Conservation (phyloP, 2,797 vertebrate species). For the Rhadinocentrus ornatus region DNA sequence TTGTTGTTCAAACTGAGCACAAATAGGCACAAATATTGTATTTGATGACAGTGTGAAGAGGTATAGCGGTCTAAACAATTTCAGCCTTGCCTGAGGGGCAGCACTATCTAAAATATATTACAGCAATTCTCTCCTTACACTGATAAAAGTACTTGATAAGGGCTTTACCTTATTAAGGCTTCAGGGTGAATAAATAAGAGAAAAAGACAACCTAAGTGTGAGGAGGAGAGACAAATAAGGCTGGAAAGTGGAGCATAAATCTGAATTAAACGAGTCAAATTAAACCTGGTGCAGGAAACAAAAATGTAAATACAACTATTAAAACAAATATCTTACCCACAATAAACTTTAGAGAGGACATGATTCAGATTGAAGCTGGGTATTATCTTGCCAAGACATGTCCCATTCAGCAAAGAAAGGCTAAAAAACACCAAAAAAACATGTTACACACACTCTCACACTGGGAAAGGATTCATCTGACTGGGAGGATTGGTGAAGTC, state of each 20-base stretch:
- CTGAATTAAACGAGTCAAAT: slow-evolving; percentile 15
- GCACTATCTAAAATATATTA: slow-evolving; percentile 40
- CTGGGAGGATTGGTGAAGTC: slow-evolving; percentile 53
- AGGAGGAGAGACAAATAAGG: background rate
- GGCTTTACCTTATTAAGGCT: slow-evolving; percentile 28
- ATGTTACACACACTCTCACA: background rate
- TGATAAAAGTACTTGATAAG: slow-evolving; percentile 38
- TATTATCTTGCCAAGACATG: slow-evolving; percentile 20
- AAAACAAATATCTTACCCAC: slow-evolving; percentile 55
- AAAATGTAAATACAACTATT: slow-evolving; percentile 9
- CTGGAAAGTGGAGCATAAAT: slow-evolving; percentile 3
- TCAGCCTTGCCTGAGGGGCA: slow-evolving; percentile 11
- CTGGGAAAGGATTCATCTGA: slow-evolving; percentile 34
- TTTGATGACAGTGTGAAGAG: slow-evolving; percentile 12
- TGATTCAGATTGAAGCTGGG: slow-evolving; percentile 16
- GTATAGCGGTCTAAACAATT: slow-evolving; percentile 15
- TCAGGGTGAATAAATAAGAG: slow-evolving; percentile 22
- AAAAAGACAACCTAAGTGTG: background rate
- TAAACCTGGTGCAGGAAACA: slow-evolving; percentile 21
- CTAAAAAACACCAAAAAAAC: background rate
- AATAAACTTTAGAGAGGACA: slow-evolving; percentile 53
- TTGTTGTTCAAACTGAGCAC: slow-evolving; percentile 24
- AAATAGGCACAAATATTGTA: slow-evolving; percentile 16
- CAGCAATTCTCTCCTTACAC: slow-evolving; percentile 36
- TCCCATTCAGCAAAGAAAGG: background rate